Evolutionary conservation across 92 coral and sea anemone species (phyloP).

Genomic region (Bergia puertoricense): DNA sequence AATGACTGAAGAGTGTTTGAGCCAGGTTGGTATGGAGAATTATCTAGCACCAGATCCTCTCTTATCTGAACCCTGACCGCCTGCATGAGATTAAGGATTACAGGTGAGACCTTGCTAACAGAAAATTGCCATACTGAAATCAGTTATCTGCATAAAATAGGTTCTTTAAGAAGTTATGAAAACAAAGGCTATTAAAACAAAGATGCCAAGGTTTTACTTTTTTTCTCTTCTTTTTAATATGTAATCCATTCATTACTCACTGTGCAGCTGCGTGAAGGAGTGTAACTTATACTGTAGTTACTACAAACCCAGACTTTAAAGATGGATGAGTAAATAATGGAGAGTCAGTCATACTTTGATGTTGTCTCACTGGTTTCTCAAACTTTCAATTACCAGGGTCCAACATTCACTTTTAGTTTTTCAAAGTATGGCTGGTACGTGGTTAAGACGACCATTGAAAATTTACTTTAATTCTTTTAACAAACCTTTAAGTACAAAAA

Average conservation of each 20-base stretch:
- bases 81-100: slow-evolving; percentile 32
- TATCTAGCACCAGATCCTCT: slow-evolving; percentile 84
- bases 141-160: background rate
- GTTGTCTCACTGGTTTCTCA: background rate
- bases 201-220: background rate
- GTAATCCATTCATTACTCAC: background rate
- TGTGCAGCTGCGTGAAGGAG: background rate
- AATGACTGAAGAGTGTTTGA: slow-evolving; percentile 63
- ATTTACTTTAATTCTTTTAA: no score
- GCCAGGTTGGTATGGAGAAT: slow-evolving; percentile 83
- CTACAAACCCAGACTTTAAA: background rate
- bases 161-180: no score
- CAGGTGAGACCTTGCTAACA: background rate
- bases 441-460: no score
- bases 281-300: background rate
- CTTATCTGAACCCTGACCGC: slow-evolving; percentile 87
- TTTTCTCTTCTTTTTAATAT: background rate
- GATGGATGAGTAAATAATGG: background rate
- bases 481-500: no score
- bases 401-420: no score
- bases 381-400: no score
- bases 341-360: background rate
- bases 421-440: no score
- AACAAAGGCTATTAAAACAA: no score
- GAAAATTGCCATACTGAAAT: background rate